Conservation (phyloP, 2,888 invertebrate genomes). For the Ectemnius continuus region DNA sequence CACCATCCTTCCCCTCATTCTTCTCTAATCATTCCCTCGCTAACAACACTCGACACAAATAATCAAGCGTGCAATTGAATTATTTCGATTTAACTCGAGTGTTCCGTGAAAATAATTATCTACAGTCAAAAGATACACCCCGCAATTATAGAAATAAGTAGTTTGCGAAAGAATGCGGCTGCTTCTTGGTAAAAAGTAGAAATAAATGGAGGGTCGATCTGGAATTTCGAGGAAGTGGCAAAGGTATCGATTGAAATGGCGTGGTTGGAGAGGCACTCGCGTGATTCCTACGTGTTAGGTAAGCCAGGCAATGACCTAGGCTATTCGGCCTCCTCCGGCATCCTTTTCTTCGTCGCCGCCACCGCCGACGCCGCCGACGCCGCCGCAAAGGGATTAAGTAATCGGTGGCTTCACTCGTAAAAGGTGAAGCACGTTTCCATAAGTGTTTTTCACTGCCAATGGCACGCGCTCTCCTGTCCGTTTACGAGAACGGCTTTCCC, state of each 20-base stretch:
- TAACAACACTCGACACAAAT: too few species aligned
- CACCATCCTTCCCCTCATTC: background rate
- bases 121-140: too few species aligned
- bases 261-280: background rate
- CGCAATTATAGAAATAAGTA: too few species aligned
- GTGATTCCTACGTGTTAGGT: background rate
- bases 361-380: constrained; percentile 34
- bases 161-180: too few species aligned
- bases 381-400: constrained; percentile 69
- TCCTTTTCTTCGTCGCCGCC: constrained; percentile 44
- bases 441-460: constrained; percentile 74
- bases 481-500: constrained; percentile 56
- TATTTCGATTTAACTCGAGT: too few species aligned
- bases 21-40: background rate
- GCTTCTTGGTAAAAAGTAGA: too few species aligned
- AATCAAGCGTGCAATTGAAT: too few species aligned
- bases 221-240: too few species aligned
- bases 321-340: constrained; percentile 25
- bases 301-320: constrained; percentile 55
- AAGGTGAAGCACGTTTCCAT: constrained; percentile 72
- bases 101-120: too few species aligned
- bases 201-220: too few species aligned
- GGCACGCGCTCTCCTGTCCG: constrained; percentile 55
- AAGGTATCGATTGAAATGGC: background rate
- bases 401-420: constrained; percentile 68